A percentile compares a stretch with the other conserved stretches of the same genome.
Conservation (phyloP, 2,113 vertebrate genomes). For the Catharus minimus region DNA sequence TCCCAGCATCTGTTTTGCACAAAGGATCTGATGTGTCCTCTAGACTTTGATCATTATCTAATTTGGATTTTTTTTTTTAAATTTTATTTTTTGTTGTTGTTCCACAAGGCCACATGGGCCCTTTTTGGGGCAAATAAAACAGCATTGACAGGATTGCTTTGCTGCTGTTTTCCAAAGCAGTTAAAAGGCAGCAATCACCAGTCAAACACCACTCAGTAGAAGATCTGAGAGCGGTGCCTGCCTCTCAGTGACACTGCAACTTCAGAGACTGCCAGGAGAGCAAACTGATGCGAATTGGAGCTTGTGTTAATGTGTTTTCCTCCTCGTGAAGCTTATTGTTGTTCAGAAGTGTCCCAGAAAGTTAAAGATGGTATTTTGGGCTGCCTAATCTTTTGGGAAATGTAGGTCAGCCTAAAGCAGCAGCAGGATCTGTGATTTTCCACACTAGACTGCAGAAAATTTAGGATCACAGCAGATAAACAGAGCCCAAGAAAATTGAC, state of each 20-base stretch:
- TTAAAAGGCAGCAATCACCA: neutral
- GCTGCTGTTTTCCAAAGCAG: neutral
- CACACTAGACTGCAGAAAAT: neutral
- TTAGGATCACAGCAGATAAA: neutral
- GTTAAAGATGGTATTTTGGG: neutral
- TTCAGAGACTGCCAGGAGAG: conserved; percentile 12
- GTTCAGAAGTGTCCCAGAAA: neutral
- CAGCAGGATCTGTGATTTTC: neutral
- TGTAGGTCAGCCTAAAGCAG: conserved; percentile 26
- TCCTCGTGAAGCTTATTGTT: neutral
- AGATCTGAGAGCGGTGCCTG: neutral
- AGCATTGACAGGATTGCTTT: neutral
- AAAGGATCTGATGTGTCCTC: neutral
- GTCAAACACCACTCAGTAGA: neutral
- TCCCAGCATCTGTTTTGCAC: neutral
- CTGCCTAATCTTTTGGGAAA: conserved; percentile 8
- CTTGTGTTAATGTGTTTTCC: conserved; percentile 24
- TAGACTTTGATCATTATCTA: conserved; percentile 6
- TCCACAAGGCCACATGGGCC: neutral
- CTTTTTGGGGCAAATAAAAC: neutral
- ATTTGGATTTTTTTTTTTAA: neutral
- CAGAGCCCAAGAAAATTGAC: neutral
- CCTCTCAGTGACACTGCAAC: neutral
- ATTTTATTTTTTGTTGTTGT: neutral
- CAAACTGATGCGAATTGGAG: neutral